Conservation (phyloP, 2,113 vertebrate genomes). For the Heterocephalus glaber region DNA sequence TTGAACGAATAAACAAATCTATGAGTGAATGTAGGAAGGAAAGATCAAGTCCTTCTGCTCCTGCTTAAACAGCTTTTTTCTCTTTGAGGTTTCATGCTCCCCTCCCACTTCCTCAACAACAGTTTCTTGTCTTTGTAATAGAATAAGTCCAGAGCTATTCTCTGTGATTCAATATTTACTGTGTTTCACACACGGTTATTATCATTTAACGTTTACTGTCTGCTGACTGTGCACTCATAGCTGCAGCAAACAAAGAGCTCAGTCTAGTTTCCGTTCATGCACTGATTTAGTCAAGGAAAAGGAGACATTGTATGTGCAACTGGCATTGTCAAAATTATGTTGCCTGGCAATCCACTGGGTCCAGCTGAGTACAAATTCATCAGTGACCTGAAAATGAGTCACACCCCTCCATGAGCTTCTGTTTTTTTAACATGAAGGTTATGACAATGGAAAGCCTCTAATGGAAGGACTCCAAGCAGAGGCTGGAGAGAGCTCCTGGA, state of each 20-base stretch:
- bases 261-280: constrained; percentile 55
- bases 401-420: not conserved
- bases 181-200: constrained; percentile 78
- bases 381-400: not conserved
- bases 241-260: constrained; percentile 69
- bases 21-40: not conserved
- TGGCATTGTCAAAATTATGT: not conserved
- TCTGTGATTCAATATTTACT: constrained; percentile 80
- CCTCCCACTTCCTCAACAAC: not conserved
- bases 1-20: not conserved
- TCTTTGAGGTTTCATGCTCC: not conserved
- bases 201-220: constrained; percentile 76
- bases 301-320: not conserved
- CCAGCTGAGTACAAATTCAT: not conserved
- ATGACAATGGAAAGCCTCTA: not conserved
- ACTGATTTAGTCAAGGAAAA: constrained; percentile 67
- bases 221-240: constrained; percentile 75
- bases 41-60: not conserved
- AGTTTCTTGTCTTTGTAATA: constrained; percentile 56
- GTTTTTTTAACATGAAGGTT: not conserved
- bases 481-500: not conserved
- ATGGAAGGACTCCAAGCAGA: not conserved
- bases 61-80: not conserved
- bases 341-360: not conserved
- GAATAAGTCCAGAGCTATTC: constrained; percentile 55